Evolutionary conservation across 2,797 vertebrate genomes (phyloP).

Genomic region (Carapus acus): DNA sequence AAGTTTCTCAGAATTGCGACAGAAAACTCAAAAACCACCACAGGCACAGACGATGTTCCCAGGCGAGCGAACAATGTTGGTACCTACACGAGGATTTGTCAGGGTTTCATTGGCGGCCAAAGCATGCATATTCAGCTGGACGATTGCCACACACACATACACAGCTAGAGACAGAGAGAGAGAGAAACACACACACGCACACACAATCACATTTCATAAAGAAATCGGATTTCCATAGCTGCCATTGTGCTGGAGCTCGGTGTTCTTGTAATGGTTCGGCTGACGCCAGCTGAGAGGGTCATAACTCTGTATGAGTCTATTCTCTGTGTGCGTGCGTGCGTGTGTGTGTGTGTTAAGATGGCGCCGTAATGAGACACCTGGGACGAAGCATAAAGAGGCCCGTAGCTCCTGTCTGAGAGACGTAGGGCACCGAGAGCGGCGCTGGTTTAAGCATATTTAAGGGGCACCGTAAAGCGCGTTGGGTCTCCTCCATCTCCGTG

Average conservation of each 20-base stretch:
- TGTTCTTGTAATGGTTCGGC: conserved; percentile 64
- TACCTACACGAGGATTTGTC: too few relatives aligned
- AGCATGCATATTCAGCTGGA: conserved; percentile 7
- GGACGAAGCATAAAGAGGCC: conserved; percentile 59
- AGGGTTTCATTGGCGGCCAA: background rate
- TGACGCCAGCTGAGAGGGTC: conserved; percentile 51
- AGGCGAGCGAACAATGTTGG: too few relatives aligned
- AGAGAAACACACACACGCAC: too few relatives aligned
- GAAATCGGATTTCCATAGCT: conserved; percentile 41
- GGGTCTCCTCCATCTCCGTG: conserved; percentile 46
- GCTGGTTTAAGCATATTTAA: conserved; percentile 60
- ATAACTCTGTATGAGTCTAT: conserved; percentile 56
- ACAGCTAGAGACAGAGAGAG: background rate
- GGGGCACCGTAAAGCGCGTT: conserved; percentile 48
- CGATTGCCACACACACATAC: conserved; percentile 13
- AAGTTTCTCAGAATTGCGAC: too few relatives aligned
- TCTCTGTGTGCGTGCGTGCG: conserved; percentile 42
- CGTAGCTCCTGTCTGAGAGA: conserved; percentile 45
- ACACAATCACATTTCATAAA: conserved; percentile 39
- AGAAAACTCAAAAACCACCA: too few relatives aligned
- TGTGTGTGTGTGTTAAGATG: conserved; percentile 50
- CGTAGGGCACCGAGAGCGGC: conserved; percentile 30
- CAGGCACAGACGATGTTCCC: too few relatives aligned
- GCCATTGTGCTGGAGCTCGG: conserved; percentile 43
- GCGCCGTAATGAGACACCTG: conserved; percentile 63